These are phyloP conservation scores for Drosophila anomalata DNA, from an alignment of 2,888 invertebrate species.

Conservation along the genomic window DNA sequence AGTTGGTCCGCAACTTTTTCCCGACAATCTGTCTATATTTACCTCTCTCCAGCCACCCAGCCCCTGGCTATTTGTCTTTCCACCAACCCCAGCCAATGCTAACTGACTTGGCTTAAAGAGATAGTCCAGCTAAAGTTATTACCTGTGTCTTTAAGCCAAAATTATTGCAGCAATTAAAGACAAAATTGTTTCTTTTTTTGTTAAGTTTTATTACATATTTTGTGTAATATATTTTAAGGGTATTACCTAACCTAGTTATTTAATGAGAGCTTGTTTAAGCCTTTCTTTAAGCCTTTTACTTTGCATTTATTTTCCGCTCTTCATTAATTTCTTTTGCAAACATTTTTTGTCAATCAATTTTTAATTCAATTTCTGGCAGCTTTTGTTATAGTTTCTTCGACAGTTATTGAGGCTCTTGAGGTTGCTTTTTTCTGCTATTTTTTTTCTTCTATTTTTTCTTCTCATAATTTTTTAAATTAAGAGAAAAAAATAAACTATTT, in stretches of 20 bases:
- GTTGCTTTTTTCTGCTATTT: not conserved
- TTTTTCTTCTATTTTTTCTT: too few relatives aligned
- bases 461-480: not conserved
- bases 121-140: not conserved
- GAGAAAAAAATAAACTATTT: conserved; percentile 4
- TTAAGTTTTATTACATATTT: not conserved
- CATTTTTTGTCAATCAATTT: conserved; percentile 19
- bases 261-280: not conserved
- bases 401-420: conserved; percentile 17
- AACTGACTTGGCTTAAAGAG: conserved; percentile 13
- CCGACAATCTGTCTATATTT: conserved; percentile 25
- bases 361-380: conserved; percentile 22
- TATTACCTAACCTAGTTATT: conserved; percentile 8
- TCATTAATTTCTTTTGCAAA: not conserved
- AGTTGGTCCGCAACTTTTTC: conserved; percentile 19
- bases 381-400: conserved; percentile 5
- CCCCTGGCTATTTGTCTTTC: conserved; percentile 23
- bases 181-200: not conserved
- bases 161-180: conserved; percentile 4
- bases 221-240: not conserved
- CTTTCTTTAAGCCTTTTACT: not conserved
- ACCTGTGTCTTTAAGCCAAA: not conserved
- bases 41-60: conserved; percentile 1
- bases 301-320: not conserved
- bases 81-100: conserved; percentile 7